A percentile compares a stretch with the other conserved stretches of the same genome.
These are phyloP conservation scores for Melanotaenia parkinsoni DNA, from an alignment of 2,797 vertebrate species.

Conservation along the genomic window DNA sequence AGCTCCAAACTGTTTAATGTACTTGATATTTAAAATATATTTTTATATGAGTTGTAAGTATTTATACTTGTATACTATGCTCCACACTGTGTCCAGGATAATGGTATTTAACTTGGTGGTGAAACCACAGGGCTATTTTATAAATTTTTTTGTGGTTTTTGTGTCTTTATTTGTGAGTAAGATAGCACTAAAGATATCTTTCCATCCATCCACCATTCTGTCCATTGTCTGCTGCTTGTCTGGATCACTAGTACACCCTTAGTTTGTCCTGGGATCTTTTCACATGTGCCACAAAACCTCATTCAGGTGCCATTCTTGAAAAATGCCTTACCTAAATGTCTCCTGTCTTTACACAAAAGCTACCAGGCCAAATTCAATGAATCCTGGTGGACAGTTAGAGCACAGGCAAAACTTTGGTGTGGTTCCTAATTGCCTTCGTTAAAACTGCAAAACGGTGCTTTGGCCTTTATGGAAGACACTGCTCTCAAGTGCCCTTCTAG, in stretches of 20 bases:
- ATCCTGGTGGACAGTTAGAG: not conserved
- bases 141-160: no score
- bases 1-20: no score
- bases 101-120: no score
- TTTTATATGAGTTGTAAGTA: no score
- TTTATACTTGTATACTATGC: no score
- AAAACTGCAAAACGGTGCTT: not conserved
- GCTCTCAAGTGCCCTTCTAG: constrained; percentile 8
- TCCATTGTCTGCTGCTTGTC: no score
- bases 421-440: not conserved
- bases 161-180: no score
- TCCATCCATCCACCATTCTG: no score
- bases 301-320: not conserved
- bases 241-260: not conserved
- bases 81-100: no score
- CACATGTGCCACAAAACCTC: not conserved
- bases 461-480: not conserved
- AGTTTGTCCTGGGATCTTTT: not conserved
- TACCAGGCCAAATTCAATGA: not conserved
- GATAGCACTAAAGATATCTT: no score
- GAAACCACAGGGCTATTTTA: no score
- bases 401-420: not conserved
- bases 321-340: not conserved
- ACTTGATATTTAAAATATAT: no score
- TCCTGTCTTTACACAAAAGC: not conserved